These are phyloP conservation scores for Dione juno DNA, from an alignment of 2,888 invertebrate genomes.

Conservation along the genomic window DNA sequence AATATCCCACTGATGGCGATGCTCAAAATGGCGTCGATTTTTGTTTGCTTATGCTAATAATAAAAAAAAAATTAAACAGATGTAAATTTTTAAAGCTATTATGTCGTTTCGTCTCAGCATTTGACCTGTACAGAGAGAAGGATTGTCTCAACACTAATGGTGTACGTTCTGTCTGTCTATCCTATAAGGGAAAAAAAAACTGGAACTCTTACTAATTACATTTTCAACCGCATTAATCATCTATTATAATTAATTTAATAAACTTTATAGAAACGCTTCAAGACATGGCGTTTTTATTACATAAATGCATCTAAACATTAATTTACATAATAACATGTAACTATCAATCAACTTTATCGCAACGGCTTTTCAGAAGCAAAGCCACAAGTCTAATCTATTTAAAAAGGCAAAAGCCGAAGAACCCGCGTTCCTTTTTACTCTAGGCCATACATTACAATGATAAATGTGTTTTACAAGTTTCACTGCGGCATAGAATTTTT, in stretches of 20 bases:
- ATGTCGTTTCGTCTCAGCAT: too few species aligned
- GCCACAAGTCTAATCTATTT: conserved; percentile 35
- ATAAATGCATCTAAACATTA: conserved; percentile 18
- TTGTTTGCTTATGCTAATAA: too few species aligned
- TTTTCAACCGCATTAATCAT: background rate
- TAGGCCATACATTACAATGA: conserved; percentile 38
- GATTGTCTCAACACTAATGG: too few species aligned
- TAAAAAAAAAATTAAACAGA: too few species aligned
- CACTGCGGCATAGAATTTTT: conserved; percentile 7
- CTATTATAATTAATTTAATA: background rate
- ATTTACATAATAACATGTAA: conserved; percentile 17
- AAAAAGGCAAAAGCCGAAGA: conserved; percentile 39
- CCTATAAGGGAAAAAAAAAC: too few species aligned
- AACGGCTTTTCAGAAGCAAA: conserved; percentile 29
- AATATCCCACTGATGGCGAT: too few species aligned
- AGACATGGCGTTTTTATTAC: background rate
- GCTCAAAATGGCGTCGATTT: too few species aligned
- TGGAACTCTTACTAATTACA: too few species aligned
- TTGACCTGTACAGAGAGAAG: too few species aligned
- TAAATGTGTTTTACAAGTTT: conserved; percentile 33
- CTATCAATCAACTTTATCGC: conserved; percentile 39
- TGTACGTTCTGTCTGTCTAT: too few species aligned
- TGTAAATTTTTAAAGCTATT: too few species aligned
- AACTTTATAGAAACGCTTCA: background rate
- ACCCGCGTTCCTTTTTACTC: conserved; percentile 28